phyloP scores from a whole-genome alignment of 2,888 invertebrate species.

The Zaprionus lineosus region DNA sequence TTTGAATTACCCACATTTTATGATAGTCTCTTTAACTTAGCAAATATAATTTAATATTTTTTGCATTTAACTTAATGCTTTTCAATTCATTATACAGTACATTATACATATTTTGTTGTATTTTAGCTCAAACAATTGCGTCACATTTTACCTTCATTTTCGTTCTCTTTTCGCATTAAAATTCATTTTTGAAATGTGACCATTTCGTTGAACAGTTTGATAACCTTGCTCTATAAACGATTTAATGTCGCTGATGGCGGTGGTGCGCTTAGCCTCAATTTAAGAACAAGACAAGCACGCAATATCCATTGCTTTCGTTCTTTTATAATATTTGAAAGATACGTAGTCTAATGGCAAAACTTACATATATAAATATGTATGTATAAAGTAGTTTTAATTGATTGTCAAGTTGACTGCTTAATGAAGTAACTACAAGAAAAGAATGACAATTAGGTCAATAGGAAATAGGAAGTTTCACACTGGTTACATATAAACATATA shows the following conservation, averaged over 20 bases:
- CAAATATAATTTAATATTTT: no score
- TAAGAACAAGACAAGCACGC: conserved; percentile 46
- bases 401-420: conserved; percentile 20
- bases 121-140: not conserved
- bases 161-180: conserved; percentile 32
- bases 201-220: conserved; percentile 17
- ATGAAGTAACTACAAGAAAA: not conserved
- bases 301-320: conserved; percentile 14
- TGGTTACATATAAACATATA: conserved; percentile 4
- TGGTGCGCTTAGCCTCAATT: conserved; percentile 59
- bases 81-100: no score
- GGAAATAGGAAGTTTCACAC: conserved; percentile 1
- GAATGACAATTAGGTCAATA: conserved; percentile 37
- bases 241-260: conserved; percentile 56
- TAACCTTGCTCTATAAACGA: conserved; percentile 65
- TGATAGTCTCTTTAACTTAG: no score
- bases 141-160: conserved; percentile 23
- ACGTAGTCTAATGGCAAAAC: conserved; percentile 25
- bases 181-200: conserved; percentile 41
- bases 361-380: conserved; percentile 7
- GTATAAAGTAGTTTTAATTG: conserved; percentile 17
- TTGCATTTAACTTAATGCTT: no score
- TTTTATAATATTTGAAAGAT: conserved; percentile 35
- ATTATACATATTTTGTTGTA: not conserved
- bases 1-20: no score